Base-by-base conservation (phyloP, 2,888 invertebrate genomes). In the Agrotis clavis region DNA sequence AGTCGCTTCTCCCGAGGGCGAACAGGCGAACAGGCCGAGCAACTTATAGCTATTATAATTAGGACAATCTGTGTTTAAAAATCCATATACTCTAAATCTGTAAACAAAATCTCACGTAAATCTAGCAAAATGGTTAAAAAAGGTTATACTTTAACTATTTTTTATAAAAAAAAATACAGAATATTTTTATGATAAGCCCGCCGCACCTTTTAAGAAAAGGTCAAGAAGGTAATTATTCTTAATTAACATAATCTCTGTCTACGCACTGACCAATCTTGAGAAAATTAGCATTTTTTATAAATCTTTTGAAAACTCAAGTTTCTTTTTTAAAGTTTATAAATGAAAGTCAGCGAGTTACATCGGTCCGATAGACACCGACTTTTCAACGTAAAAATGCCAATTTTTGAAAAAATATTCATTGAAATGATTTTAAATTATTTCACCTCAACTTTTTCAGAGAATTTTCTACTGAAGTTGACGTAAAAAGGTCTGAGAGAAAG, bases 251-350 rank as follows among this genome's bases (percentile, higher is more conserved):
- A 50, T 59, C 62, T 51, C 47, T 16, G 54, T 48, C n/a, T 45
- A 19, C 47, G 21, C 66, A 63, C 30, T 62, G 16, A 66, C 45
- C 13, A 54, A 63, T 63, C n/a, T 50, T 50, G 18, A 50, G 3
- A 79, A 41, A 41, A 77, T 63, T 54, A 5, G 41, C 62, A 79
- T 79, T 66, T n/a, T 71, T 66, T 62, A 63, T 54, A 54, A 67
- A 73, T 54, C n/a, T 35, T 51, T 16, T 4, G 9, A 62, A 54
- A 47, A 9, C 16, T 35, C 11, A 19, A 62, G 21, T 47, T 61
- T 25, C 14, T 25, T 59, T 75, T 62, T 50, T 13, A 13, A 51
- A 67, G 14, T 61, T 65, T 2, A 16, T 47, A 57, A 68, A 81
- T 65, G 13, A 48, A 65, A 62, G 56, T 50, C 68, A 53, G 65